Base-by-base conservation (phyloP, 2,888 invertebrate species). In the Abscondita cerata region DNA sequence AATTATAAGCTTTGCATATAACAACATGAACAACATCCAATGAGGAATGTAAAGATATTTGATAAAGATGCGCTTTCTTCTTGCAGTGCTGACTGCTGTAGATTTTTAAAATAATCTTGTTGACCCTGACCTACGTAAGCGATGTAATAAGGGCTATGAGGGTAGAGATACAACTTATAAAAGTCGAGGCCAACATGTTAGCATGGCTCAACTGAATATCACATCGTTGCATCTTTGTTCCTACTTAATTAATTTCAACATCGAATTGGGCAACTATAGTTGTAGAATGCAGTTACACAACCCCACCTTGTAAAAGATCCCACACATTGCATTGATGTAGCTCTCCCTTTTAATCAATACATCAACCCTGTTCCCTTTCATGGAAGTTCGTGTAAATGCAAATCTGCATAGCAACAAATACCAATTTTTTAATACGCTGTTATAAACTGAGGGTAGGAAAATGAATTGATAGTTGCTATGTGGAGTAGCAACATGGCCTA, bases 281-380 rank as follows among this genome's bases (percentile, higher is more conserved):
- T 50, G 52, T 63, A 65, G 65, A 65, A 68, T 68, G 68, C 62
- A 62, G 68, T 66, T 68, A 67, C 63, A 63, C 65, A 65, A 68
- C 68, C 68, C 63, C 68, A 62, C 68, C 68, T 64, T 56, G 52
- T 63, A 41, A 48, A 34, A 20, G 58, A 59, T 44, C 62, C 62
- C 55, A 59, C 62, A 44, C 54, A 36, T 34, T 15, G 59, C 58
- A 59, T 54, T 53, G 54, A 58, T 57, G 53, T 46, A 53, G 53
- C 62, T 50, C 59, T 48, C 51, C 31, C 36, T 34, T 52, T 52
- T 55, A 63, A 63, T 63, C 62, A 59, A 63, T 63, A 63, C 50
- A 61, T 56, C 55, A 61, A 56, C 61, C 55, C 55, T 25, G 50
- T 56, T 61, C 44, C 61, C 47, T 44, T 61, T 47, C 47, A 55